Evolutionary conservation across 2,888 invertebrate species (phyloP).

Genomic region (Phengaris alcon): DNA sequence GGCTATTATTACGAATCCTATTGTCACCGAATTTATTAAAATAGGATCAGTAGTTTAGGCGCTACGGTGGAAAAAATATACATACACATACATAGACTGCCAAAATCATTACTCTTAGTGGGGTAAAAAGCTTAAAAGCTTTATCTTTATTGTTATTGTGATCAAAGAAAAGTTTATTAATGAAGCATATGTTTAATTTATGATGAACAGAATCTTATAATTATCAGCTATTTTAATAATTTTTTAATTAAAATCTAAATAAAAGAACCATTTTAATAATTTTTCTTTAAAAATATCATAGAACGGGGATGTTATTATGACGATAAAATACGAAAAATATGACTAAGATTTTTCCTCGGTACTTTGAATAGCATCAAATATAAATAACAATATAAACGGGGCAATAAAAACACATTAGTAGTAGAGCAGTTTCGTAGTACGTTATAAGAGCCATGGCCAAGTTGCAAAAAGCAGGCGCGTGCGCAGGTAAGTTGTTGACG

Average conservation of each 20-base stretch:
- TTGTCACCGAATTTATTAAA: too few relatives aligned
- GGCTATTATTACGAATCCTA: too few relatives aligned
- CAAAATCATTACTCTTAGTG: too few relatives aligned
- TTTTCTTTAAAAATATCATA: too few relatives aligned
- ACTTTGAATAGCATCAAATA: neutral
- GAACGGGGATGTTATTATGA: neutral
- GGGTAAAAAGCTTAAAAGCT: neutral
- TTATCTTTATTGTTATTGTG: neutral
- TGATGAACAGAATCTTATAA: neutral
- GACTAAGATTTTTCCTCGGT: neutral
- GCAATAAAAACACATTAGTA: constrained; percentile 65
- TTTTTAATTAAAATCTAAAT: neutral
- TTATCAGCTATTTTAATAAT: neutral
- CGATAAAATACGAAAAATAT: neutral
- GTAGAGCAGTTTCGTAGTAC: constrained; percentile 70
- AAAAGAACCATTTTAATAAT: neutral
- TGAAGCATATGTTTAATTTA: neutral
- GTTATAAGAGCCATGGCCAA: constrained; percentile 77
- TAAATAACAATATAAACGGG: neutral
- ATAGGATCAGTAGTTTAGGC: too few relatives aligned
- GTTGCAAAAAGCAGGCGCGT: constrained; percentile 76
- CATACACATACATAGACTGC: too few relatives aligned
- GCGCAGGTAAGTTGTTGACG: constrained; percentile 64
- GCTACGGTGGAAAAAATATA: too few relatives aligned
- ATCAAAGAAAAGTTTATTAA: neutral